Evolutionary conservation across 2,888 invertebrate species (phyloP).

Genomic region (Macrosiphum euphorbiae): DNA sequence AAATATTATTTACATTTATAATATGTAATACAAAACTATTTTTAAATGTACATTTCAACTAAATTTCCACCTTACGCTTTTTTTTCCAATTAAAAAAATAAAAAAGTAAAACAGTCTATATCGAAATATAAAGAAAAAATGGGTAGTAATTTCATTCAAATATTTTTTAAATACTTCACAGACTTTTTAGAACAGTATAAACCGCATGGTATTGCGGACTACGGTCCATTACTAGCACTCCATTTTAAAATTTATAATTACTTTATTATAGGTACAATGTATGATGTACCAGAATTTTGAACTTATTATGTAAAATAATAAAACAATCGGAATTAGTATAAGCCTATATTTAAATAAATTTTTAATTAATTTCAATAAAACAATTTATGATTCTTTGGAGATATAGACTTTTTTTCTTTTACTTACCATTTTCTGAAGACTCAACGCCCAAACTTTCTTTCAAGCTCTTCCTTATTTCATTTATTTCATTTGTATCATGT

Average conservation of each 20-base stretch:
- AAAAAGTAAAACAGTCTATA: conserved; percentile 5
- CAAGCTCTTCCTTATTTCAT: conserved; percentile 60
- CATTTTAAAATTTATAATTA: background rate
- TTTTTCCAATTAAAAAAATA: background rate
- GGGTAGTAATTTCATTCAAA: background rate
- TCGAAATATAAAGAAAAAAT: background rate
- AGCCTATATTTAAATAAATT: conserved; percentile 3
- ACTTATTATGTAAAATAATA: background rate
- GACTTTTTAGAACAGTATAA: background rate
- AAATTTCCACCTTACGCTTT: background rate
- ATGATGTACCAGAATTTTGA: background rate
- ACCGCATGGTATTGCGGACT: background rate
- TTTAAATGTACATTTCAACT: background rate
- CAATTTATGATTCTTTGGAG: background rate
- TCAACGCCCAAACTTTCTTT: conserved; percentile 62
- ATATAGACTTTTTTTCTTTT: conserved; percentile 23
- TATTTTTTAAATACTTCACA: background rate
- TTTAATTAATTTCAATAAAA: conserved; percentile 5
- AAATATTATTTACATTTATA: background rate
- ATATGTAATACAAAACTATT: background rate
- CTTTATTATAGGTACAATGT: background rate
- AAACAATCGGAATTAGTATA: conserved; percentile 19
- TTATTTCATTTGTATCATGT: conserved; percentile 60
- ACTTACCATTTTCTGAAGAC: conserved; percentile 63
- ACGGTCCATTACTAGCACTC: background rate